A percentile compares a stretch with the other conserved stretches of the same genome.
These are phyloP conservation scores for Aurelia aurita DNA, from an alignment of 30 jellyfish, hydroid and myxozoan genomes.

Conservation along the genomic window DNA sequence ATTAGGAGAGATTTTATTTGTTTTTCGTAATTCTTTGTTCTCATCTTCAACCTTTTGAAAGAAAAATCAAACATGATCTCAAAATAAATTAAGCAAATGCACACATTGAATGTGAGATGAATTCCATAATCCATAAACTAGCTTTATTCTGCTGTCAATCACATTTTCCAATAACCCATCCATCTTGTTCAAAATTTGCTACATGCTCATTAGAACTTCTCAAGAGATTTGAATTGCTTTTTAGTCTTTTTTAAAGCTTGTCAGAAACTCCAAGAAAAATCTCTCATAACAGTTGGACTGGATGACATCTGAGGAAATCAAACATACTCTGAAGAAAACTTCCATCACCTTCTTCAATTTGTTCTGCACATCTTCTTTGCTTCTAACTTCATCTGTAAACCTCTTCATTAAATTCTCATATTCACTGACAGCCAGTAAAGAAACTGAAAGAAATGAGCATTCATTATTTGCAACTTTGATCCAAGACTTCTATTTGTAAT, in stretches of 20 bases:
- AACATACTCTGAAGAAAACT: not conserved
- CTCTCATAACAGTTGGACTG: too few species aligned
- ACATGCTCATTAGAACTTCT: too few species aligned
- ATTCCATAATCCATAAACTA: not conserved
- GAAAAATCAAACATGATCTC: not conserved
- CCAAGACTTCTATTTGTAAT: not conserved
- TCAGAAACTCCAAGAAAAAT: too few species aligned
- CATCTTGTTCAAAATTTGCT: too few species aligned
- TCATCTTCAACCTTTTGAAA: slow-evolving; percentile 63
- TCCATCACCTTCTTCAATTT: slow-evolving; percentile 63
- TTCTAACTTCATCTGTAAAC: slow-evolving; percentile 58
- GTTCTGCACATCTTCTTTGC: slow-evolving; percentile 38
- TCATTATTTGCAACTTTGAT: not conserved
- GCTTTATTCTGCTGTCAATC: not conserved
- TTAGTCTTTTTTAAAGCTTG: too few species aligned
- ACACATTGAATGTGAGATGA: not conserved
- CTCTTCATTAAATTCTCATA: slow-evolving; percentile 77
- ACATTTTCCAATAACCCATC: too few species aligned
- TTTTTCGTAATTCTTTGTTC: slow-evolving; percentile 75
- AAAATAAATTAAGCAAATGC: not conserved
- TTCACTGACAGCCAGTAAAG: slow-evolving; percentile 89
- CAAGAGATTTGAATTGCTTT: too few species aligned
- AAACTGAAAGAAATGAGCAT: slow-evolving; percentile 37
- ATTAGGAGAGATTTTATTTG: slow-evolving; percentile 65
- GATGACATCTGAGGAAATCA: not conserved